Evolutionary conservation across 2,797 vertebrate genomes (phyloP), one percentile per base, ranked within the genome.

Genomic region (Pristis pectinata): DNA sequence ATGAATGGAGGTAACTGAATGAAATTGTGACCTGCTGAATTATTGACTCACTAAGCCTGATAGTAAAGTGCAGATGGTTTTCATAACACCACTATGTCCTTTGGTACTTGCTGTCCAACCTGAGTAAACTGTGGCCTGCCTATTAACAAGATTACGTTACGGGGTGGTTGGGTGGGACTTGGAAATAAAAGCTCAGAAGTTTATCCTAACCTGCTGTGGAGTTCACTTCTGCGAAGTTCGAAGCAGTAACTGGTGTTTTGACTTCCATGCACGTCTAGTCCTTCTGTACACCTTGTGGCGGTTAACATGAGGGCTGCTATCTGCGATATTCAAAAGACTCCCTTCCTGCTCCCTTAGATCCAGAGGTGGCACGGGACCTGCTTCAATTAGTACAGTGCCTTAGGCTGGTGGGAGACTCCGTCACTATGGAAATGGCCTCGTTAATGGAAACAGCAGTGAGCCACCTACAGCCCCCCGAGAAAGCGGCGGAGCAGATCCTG

Each of bases 391-490:
- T 99, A 94, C 98, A 98, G 96, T 99, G 99, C 96, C 96, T 99
- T 95, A 98, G 98, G 1, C 96, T 98, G 96, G 97, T 99, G 82
- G 98, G 98, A 49, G 97, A 98, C 94, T 97, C 97, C 0, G 96
- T 99, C 89, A 97, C 98, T 82, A 96, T 96, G 44, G 98, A 99
- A 85, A 98, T 98, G 98, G 97, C 98, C 0, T 98, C 97, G 56
- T 96, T 98, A 95, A 99, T 99, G 98, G 99, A 99, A 96, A 98
- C 97, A 95, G 98, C 98, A 95, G 98, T 99, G 96, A 98, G 97
- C 94, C 98, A 98, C 95, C 97, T 98, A 56, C 97, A 98, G 96
- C 97, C 98, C 93, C 98, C 98, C 64, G 98, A 99, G 96, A 98
- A 97, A 95, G 97, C 98, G 0, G 98, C 99, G 6, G 98, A 99